Evolutionary conservation across 2,888 invertebrate genomes (phyloP).

Genomic region (Ephialtes manifestator): DNA sequence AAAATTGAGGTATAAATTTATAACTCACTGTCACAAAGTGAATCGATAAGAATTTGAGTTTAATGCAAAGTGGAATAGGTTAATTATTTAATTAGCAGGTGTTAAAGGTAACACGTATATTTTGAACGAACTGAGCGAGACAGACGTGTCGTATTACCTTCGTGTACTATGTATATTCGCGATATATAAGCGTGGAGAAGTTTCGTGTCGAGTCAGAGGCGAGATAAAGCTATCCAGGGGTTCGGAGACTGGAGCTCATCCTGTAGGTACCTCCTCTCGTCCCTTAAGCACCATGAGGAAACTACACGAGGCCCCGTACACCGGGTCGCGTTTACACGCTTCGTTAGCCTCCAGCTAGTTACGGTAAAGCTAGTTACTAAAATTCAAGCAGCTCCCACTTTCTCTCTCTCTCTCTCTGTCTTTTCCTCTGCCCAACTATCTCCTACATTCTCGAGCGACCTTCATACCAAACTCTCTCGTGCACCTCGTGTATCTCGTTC

Average conservation of each 20-base stretch:
- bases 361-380: conserved; percentile 70
- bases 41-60: neutral
- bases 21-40: neutral
- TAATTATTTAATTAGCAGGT: conserved; percentile 59
- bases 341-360: conserved; percentile 73
- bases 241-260: conserved; percentile 48
- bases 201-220: conserved; percentile 60
- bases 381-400: conserved; percentile 63
- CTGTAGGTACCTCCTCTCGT: conserved; percentile 54
- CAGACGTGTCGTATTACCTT: conserved; percentile 47
- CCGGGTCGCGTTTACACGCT: conserved; percentile 75
- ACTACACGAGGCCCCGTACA: conserved; percentile 68
- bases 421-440: conserved; percentile 14
- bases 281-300: conserved; percentile 65
- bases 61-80: conserved; percentile 1
- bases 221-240: conserved; percentile 62
- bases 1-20: too few relatives aligned
- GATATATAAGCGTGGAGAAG: conserved; percentile 39
- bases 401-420: conserved; percentile 26
- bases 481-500: conserved; percentile 30
- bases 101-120: conserved; percentile 34
- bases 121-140: conserved; percentile 8
- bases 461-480: conserved; percentile 60
- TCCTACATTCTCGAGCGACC: conserved; percentile 49
- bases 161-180: conserved; percentile 40